These are phyloP conservation scores for Pyrocoelia pectoralis DNA, from an alignment of 2,888 invertebrate species.

Conservation along the genomic window DNA sequence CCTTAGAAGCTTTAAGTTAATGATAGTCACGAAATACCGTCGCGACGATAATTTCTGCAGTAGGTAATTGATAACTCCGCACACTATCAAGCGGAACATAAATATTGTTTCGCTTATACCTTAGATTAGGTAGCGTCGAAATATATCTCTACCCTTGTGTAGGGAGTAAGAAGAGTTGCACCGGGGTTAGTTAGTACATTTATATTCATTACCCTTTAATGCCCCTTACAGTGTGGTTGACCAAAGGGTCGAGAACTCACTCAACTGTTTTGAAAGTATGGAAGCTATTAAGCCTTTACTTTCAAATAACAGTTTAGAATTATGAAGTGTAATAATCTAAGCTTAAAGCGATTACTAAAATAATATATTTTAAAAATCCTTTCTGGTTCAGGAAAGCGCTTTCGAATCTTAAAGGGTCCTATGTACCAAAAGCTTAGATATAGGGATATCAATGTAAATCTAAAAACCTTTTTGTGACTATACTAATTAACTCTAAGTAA, in stretches of 20 bases:
- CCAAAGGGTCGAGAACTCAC: constrained; percentile 49
- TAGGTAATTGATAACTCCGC: background rate
- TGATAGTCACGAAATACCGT: background rate
- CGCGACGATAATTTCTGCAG: background rate
- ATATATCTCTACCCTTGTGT: constrained; percentile 27
- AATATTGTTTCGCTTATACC: constrained; percentile 6
- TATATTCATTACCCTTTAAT: constrained; percentile 56
- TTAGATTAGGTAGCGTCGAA: constrained; percentile 26
- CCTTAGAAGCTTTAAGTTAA: constrained; percentile 1
- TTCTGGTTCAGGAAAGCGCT: background rate
- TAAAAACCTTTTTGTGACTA: too few species aligned
- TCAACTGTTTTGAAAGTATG: constrained; percentile 39
- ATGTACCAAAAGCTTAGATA: too few species aligned
- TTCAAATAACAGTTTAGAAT: constrained; percentile 25
- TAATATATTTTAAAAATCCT: background rate
- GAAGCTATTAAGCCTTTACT: constrained; percentile 38
- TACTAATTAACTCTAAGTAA: too few species aligned
- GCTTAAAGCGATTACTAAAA: background rate
- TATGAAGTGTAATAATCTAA: constrained; percentile 16
- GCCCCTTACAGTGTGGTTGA: constrained; percentile 56
- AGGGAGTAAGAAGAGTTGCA: constrained; percentile 29
- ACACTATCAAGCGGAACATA: background rate
- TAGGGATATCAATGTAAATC: too few species aligned
- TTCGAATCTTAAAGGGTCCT: background rate
- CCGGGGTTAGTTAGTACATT: constrained; percentile 49